phyloP scores from a whole-genome alignment of 2,888 invertebrate species.

The Sthenelais limicola region DNA sequence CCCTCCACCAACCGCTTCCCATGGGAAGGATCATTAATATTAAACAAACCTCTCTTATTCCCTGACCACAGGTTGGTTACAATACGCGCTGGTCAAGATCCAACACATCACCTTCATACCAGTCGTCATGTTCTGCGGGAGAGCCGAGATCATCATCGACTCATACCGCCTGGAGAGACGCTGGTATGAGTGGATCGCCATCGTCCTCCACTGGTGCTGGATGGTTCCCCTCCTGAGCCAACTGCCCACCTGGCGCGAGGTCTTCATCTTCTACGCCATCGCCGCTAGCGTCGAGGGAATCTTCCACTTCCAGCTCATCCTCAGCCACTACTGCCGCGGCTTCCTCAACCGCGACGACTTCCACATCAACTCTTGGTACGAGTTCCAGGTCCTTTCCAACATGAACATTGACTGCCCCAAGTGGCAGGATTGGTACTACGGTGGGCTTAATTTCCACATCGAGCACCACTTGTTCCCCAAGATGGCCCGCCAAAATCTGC shows the following conservation, averaged over 20 bases:
- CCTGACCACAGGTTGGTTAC: too few relatives aligned
- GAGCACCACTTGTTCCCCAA: slow-evolving; percentile 51
- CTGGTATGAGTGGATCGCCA: slow-evolving; percentile 48
- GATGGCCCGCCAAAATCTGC: slow-evolving; percentile 45
- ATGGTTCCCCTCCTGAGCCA: slow-evolving; percentile 42
- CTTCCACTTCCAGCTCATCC: slow-evolving; percentile 50
- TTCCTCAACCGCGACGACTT: slow-evolving; percentile 45
- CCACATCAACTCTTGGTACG: slow-evolving; percentile 45
- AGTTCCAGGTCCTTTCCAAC: slow-evolving; percentile 46
- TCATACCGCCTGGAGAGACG: slow-evolving; percentile 46
- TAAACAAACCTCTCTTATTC: too few relatives aligned
- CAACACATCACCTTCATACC: slow-evolving; percentile 51
- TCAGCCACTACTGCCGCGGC: slow-evolving; percentile 50
- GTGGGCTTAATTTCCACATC: slow-evolving; percentile 50
- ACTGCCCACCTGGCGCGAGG: slow-evolving; percentile 47
- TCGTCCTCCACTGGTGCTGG: slow-evolving; percentile 47
- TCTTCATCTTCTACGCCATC: slow-evolving; percentile 44
- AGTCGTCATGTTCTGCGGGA: slow-evolving; percentile 43
- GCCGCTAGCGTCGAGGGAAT: slow-evolving; percentile 46
- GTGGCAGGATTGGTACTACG: slow-evolving; percentile 51
- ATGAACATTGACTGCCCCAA: slow-evolving; percentile 47
- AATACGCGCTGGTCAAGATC: slow-evolving; percentile 44
- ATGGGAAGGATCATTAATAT: too few relatives aligned
- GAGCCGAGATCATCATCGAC: slow-evolving; percentile 46
- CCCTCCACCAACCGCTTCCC: too few relatives aligned